Conservation (phyloP, 2,797 vertebrate genomes). For the Crenuchus spilurus region DNA sequence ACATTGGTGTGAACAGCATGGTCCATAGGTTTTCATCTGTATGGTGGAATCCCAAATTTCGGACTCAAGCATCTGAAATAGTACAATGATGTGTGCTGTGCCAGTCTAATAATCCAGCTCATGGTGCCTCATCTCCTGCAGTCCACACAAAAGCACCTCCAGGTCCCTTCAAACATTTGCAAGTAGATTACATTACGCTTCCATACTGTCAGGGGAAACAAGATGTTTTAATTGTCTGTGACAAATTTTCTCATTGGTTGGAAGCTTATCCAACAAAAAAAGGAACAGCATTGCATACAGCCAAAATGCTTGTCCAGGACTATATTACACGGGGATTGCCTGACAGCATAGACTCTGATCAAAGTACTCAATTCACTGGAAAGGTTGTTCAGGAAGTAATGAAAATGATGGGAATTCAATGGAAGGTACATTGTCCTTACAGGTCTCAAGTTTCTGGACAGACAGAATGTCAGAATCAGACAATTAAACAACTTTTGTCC, state of each 20-base stretch:
- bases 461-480: background rate
- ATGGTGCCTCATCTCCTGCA: background rate
- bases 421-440: conserved; percentile 2
- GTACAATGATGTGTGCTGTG: background rate
- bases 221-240: conserved; percentile 8
- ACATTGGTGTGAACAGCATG: background rate
- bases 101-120: background rate
- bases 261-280: conserved; percentile 15
- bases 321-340: conserved; percentile 16
- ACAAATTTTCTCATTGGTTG: conserved; percentile 11
- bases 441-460: conserved; percentile 9
- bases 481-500: conserved; percentile 3
- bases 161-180: conserved; percentile 7
- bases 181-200: background rate
- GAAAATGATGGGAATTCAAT: background rate
- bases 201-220: conserved; percentile 16
- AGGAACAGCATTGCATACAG: background rate
- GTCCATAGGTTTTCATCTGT: conserved; percentile 4
- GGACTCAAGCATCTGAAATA: background rate
- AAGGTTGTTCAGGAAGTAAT: background rate
- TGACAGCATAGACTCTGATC: conserved; percentile 4
- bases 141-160: conserved; percentile 20
- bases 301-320: conserved; percentile 10
- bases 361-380: background rate
- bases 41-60: conserved; percentile 3